Conservation (phyloP, 2,113 vertebrate genomes). For the Erythrocebus patas region DNA sequence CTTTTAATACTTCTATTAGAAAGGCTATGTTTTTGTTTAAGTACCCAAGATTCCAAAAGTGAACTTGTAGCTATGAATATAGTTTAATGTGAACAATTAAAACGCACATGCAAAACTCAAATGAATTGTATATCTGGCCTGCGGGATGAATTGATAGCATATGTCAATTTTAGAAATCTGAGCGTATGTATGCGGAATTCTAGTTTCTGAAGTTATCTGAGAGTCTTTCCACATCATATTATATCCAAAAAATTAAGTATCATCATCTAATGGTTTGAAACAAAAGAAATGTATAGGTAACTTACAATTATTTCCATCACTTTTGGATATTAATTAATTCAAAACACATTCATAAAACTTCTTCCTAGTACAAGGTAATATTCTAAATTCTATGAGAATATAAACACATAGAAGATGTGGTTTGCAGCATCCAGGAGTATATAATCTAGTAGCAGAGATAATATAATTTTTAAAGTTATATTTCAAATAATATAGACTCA, state of each 20-base stretch:
- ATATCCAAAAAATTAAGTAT: neutral
- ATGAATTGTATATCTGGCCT: neutral
- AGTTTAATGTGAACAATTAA: slow-evolving; percentile 1
- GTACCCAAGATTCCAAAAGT: neutral
- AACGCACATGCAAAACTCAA: neutral
- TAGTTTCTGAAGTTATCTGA: neutral
- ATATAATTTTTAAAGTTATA: neutral
- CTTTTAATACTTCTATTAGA: neutral
- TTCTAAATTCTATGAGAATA: neutral
- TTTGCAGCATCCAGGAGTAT: neutral
- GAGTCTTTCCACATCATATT: neutral
- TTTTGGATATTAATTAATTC: slow-evolving; percentile 3
- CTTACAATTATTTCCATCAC: neutral
- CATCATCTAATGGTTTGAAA: neutral
- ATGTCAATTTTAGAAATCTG: neutral
- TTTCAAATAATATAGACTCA: neutral
- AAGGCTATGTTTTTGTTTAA: neutral
- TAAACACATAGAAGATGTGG: neutral
- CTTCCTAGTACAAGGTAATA: neutral
- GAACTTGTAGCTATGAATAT: neutral
- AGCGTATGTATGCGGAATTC: neutral
- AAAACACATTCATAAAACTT: neutral
- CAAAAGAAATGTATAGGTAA: neutral
- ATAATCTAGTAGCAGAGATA: neutral
- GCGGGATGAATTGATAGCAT: neutral